These are phyloP conservation scores for Heliconius cydno DNA, from an alignment of 2,888 invertebrate species.

Conservation along the genomic window DNA sequence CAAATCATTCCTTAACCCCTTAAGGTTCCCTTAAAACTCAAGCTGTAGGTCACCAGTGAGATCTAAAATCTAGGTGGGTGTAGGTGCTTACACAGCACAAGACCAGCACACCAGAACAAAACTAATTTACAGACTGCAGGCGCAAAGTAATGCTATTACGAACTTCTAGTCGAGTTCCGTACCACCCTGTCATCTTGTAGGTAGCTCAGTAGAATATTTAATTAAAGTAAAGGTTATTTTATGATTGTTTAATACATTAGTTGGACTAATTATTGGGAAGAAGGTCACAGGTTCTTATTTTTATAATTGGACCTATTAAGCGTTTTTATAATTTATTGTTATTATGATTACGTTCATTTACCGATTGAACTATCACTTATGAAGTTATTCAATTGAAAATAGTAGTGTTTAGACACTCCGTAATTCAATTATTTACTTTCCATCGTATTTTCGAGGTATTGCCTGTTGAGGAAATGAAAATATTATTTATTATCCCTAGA, in stretches of 20 bases:
- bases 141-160: constrained; percentile 40
- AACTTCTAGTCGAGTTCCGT: constrained; percentile 32
- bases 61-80: neutral
- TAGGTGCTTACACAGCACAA: neutral
- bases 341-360: neutral
- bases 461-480: no score
- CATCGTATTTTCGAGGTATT: neutral
- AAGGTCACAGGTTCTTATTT: constrained; percentile 5
- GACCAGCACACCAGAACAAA: constrained; percentile 9
- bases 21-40: neutral
- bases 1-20: no score
- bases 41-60: neutral
- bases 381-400: no score
- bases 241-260: neutral
- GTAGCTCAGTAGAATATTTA: neutral
- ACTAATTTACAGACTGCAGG: constrained; percentile 21
- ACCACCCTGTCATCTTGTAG: constrained; percentile 26
- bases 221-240: constrained; percentile 8
- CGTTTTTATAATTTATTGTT: constrained; percentile 2
- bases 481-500: no score
- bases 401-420: neutral
- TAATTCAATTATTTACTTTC: neutral
- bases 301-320: neutral
- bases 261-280: neutral
- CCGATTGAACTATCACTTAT: neutral